Evolutionary conservation across 1,140 invertebrate genomes (phyloP), one percentile per base, ranked within the genome.

Genomic region (Aphaenogaster floridana): DNA sequence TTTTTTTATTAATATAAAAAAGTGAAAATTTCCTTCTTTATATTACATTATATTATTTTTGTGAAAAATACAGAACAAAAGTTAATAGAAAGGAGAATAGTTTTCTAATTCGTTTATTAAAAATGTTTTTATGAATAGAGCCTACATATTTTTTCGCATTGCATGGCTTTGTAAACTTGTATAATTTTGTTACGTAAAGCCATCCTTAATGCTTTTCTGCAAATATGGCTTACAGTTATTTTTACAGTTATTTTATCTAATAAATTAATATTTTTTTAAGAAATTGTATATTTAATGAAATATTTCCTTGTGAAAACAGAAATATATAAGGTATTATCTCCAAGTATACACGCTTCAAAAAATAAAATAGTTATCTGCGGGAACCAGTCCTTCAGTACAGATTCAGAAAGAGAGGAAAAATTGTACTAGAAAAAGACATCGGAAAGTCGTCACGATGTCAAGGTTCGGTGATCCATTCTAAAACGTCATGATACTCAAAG

Each of bases 401-500:
- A n/a, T 45, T 45, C 21, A 39, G 5, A 42, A 11, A 9, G n/a
- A 71, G 36, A n/a, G 48, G 48, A 57, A 50, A 71, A 69, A 36
- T 36, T n/a, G 11, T 34, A 13, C 48, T 52, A 79, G 54, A 34
- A 48, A 72, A 34, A 15, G 13, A 59, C 5, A 36, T 21, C n/a
- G 11, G 21, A 71, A 57, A 54, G 21, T 57, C 6, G 17, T 74
- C 13, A 48, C 68, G 13, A 21, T 21, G 9, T 39, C 15, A 59
- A 57, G 52, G 39, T 72, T n/a, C 17, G 52, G n/a, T 48, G 28
- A 61, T 83, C 42, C 42, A 48, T 83, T 83, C 17, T 59, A 13
- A 36, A 72, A 74, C 28, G 17, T 48, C 39, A 42, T 11, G 28
- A 17, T 45, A 13, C 28, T 83, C 21, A 36, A 80, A 69, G n/a